Base-by-base conservation (phyloP, 2,113 vertebrate species). In the Syngnathus typhle region DNA sequence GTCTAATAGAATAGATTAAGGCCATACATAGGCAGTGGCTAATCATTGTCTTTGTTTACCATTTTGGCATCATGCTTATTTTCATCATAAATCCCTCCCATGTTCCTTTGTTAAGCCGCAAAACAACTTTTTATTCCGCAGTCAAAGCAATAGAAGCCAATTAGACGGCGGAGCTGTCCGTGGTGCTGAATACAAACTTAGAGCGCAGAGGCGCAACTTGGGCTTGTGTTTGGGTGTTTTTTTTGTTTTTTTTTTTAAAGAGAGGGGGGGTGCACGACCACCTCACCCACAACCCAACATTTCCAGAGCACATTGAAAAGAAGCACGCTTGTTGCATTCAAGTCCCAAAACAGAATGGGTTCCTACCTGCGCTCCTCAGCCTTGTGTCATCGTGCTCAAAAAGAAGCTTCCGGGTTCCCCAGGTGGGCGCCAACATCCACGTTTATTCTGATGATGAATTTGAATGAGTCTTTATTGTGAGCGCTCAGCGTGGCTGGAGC, bases 161-260 rank as follows among this genome's bases (percentile, higher is more conserved):
- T 8, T 0, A 12, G 43, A 7, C 2, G 4, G 19, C 5, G 49
- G 64, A 65, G 64, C 64, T 65, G 64, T 65, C 64, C 64, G 46
- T 54, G 64, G 64, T 65, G 49, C 64, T 65, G 64, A 65, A 65
- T 37, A 19, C 46, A 58, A 58, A 58, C 18, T 46, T 51, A 9
- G 5, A 18, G 49, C 1, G 49, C 49, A 21, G n/a, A 11, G 15
- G 15, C 5, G 46, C 19, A 47, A 47, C 4, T 47, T 47, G 13
- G 15, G 15, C 21, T 23, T 23, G 0, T 36, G 7, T 58, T 56
- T 16, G 6, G 0, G n/a, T n/a, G n/a, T n/a, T n/a, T 36, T 27
- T 15, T 16, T 6, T 32, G 11, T 15, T n/a, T 27, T 7, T 0
- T 32, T 6, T 58, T 58, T 58, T 27, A 8, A 1, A 21, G 2